phyloP scores from a whole-genome alignment of 2,888 invertebrate genomes.

The Hirtodrosophila trivittata region DNA sequence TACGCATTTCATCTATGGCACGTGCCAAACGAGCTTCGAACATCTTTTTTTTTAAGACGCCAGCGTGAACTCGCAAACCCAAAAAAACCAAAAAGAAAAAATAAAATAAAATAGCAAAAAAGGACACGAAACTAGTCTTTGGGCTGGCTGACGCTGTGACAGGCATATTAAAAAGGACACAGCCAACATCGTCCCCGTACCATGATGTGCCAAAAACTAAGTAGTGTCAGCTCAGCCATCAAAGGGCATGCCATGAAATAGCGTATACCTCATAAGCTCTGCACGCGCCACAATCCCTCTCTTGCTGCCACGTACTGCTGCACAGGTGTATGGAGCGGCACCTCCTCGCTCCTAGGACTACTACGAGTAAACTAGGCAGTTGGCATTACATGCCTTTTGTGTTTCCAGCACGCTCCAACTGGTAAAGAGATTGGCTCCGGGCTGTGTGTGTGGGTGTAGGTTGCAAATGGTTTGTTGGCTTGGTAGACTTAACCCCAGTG shows the following conservation, averaged over 20 bases:
- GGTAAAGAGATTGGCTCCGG: slow-evolving; percentile 61
- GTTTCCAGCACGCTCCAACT: slow-evolving; percentile 50
- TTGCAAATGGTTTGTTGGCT: slow-evolving; percentile 32
- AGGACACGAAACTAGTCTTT: slow-evolving; percentile 61
- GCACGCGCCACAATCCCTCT: slow-evolving; percentile 17
- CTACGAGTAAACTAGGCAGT: slow-evolving; percentile 61
- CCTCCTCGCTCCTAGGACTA: slow-evolving; percentile 2
- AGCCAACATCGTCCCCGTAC: slow-evolving; percentile 46
- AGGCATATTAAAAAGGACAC: slow-evolving; percentile 76
- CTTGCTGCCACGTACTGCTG: slow-evolving; percentile 37
- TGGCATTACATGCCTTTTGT: slow-evolving; percentile 75
- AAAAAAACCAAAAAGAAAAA: slow-evolving; percentile 16
- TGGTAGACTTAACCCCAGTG: neutral
- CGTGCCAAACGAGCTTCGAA: slow-evolving; percentile 59
- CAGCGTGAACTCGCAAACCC: slow-evolving; percentile 9
- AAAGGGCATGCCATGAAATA: slow-evolving; percentile 60
- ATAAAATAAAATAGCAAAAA: slow-evolving; percentile 17
- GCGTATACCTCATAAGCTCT: slow-evolving; percentile 42
- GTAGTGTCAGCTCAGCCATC: slow-evolving; percentile 72
- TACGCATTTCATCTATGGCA: slow-evolving; percentile 57
- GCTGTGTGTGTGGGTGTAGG: slow-evolving; percentile 12
- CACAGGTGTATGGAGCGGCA: slow-evolving; percentile 54
- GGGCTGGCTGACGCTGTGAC: slow-evolving; percentile 65
- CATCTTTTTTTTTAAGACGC: slow-evolving; percentile 52
- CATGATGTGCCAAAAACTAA: slow-evolving; percentile 77